Evolutionary conservation across 2,888 invertebrate species (phyloP), one percentile per base, ranked within the genome.

Genomic region (Morpho deidamia): DNA sequence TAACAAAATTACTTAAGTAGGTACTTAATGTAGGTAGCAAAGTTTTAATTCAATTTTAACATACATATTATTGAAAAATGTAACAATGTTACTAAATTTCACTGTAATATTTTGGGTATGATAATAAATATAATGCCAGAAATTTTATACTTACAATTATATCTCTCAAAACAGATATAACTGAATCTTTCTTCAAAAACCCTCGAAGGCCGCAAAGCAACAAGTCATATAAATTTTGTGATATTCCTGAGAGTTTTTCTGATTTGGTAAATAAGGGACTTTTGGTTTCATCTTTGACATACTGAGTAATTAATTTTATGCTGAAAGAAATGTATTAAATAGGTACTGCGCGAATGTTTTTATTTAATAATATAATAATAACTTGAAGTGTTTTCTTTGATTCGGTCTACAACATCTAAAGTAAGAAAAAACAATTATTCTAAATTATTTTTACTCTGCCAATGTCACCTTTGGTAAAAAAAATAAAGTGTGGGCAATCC

Each of bases 201-300:
- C 96, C 96, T 62, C 91, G 92, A 50, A 96, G 88, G 39, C 95
- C 96, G 82, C 94, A 94, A 69, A 93, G 93, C 67, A 97, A 90
- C 61, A 98, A 89, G 72, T 96, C 94, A 84, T 96, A 96, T 51
- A 98, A 87, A 64, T 92, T 92, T 71, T 93, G 92, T 58, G 94
- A 93, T 68, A 97, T 85, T 67, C 92, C 93, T 75, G 91, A 90
- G 61, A 93, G 78, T 70, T 92, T 92, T 46, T 92, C 92, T 58
- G 90, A 88, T 74, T 92, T 92, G 52, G 92, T 91, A 72, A 94
- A 92, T 45, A 93, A 76, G 37, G 93, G 93, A 73, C 91, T 92
- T 70, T 83, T 91, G 8, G 91, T 91, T 68, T 91, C 91, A 81
- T 93, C 92, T 84, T 93, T 94, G 51, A 93, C 81, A 66, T 90